Percentiles rank a stretch among this genome's conserved stretches.
phyloP scores from a whole-genome alignment of 2,888 invertebrate species.

The Biston stratarius region DNA sequence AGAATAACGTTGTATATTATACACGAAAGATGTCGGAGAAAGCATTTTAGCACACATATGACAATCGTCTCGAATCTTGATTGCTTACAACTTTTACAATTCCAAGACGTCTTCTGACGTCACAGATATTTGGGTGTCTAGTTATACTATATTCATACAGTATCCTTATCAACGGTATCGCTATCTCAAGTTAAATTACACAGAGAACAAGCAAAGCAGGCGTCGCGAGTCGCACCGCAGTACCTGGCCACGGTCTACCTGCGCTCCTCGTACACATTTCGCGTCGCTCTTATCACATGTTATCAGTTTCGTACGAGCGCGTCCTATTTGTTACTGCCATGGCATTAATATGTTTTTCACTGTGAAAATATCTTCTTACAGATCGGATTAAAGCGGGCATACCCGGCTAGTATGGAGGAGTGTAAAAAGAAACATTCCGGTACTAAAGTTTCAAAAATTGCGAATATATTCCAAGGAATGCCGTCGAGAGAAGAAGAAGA shows the following conservation, averaged over 20 bases:
- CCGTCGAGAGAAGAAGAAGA: slow-evolving; percentile 86
- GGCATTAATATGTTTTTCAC: slow-evolving; percentile 57
- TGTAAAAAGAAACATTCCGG: slow-evolving; percentile 88
- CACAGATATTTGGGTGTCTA: slow-evolving; percentile 48
- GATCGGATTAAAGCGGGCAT: slow-evolving; percentile 82
- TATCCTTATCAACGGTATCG: slow-evolving; percentile 80
- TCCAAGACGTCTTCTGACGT: slow-evolving; percentile 27
- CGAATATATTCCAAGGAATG: slow-evolving; percentile 95
- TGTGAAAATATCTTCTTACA: slow-evolving; percentile 69
- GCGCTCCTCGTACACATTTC: slow-evolving; percentile 63
- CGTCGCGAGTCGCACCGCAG: slow-evolving; percentile 63
- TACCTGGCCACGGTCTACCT: slow-evolving; percentile 71
- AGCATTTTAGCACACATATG: slow-evolving; percentile 24
- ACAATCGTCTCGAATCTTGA: slow-evolving; percentile 2
- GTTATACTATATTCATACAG: slow-evolving; percentile 52
- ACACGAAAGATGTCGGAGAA: slow-evolving; percentile 8
- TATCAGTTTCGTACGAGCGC: slow-evolving; percentile 66
- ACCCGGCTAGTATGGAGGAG: slow-evolving; percentile 88
- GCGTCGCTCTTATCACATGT: slow-evolving; percentile 68
- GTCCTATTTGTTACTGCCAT: slow-evolving; percentile 62
- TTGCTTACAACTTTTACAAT: slow-evolving; percentile 22
- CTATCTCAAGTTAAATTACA: slow-evolving; percentile 82
- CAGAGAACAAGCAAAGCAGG: slow-evolving; percentile 72
- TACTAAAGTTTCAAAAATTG: slow-evolving; percentile 96
- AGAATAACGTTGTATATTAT: neutral